Percentiles rank a stretch among this genome's conserved stretches.
Evolutionary conservation across 2,888 invertebrate genomes (phyloP).

Genomic region (Phanerotoma sp.): DNA sequence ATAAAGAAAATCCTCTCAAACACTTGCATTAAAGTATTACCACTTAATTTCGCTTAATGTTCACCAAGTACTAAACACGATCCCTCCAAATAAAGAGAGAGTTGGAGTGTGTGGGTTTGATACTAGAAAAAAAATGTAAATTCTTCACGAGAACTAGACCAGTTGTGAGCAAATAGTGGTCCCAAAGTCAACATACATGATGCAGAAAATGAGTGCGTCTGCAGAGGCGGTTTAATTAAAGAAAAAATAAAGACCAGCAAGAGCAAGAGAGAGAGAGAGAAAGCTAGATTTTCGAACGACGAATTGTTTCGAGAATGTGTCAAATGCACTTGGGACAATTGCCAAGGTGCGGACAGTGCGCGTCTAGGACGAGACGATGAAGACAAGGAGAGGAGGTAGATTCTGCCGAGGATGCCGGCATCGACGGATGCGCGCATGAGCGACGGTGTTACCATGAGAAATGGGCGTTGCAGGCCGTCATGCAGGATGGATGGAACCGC

Average conservation of each 20-base stretch:
- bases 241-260: neutral
- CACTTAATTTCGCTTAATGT: neutral
- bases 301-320: slow-evolving; percentile 1
- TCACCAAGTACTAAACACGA: neutral
- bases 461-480: slow-evolving; percentile 23
- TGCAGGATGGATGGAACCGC: slow-evolving; percentile 16
- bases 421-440: slow-evolving; percentile 25
- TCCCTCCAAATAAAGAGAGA: neutral
- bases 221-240: neutral
- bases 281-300: neutral
- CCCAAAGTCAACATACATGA: too few relatives aligned
- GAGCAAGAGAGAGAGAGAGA: neutral
- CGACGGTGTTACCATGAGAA: slow-evolving; percentile 26
- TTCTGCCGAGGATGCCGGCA: slow-evolving; percentile 1
- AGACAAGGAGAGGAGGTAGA: slow-evolving; percentile 1
- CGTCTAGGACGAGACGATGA: neutral
- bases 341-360: slow-evolving; percentile 1
- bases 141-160: neutral
- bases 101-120: neutral
- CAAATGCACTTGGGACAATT: slow-evolving; percentile 14
- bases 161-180: neutral
- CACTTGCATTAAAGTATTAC: neutral
- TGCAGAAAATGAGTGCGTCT: too few relatives aligned
- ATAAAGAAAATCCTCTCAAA: neutral
- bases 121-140: neutral